A percentile compares a stretch with the other conserved stretches of the same genome.
Conservation (phyloP, 2,888 invertebrate species). For the Athrips mouffetella region DNA sequence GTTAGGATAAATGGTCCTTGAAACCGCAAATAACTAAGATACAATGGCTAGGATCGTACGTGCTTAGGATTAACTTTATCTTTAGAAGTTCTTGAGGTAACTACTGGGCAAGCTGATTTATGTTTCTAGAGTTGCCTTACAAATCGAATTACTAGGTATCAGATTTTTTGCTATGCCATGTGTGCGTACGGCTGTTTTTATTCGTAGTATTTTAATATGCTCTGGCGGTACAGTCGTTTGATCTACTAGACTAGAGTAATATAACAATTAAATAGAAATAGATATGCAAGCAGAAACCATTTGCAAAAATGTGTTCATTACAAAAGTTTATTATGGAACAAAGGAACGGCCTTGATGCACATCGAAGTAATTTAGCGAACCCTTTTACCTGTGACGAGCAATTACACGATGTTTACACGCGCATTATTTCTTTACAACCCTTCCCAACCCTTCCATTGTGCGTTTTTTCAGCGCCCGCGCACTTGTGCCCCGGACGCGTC, state of each 20-base stretch:
- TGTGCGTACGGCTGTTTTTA: no score
- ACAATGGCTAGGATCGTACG: conserved; percentile 7
- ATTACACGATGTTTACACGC: conserved; percentile 76
- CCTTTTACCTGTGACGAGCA: conserved; percentile 64
- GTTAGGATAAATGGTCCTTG: conserved; percentile 50
- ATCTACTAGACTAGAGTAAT: no score
- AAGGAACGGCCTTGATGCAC: neutral
- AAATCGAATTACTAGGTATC: no score
- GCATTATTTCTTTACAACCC: conserved; percentile 65
- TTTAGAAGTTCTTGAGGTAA: neutral
- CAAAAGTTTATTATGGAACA: neutral
- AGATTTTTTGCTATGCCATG: no score
- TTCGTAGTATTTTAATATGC: no score
- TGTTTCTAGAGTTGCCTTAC: no score
- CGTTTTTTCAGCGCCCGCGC: conserved; percentile 49
- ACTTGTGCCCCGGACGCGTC: conserved; percentile 58
- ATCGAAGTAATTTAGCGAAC: conserved; percentile 39
- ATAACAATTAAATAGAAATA: no score
- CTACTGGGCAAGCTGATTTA: neutral
- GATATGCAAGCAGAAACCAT: no score
- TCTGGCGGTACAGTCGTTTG: no score
- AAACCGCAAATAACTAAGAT: conserved; percentile 42
- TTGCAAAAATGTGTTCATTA: neutral
- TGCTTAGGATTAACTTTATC: conserved; percentile 12
- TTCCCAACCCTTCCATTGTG: conserved; percentile 70